phyloP scores from a whole-genome alignment of 1,140 invertebrate genomes.

The Aphidius ervi region DNA sequence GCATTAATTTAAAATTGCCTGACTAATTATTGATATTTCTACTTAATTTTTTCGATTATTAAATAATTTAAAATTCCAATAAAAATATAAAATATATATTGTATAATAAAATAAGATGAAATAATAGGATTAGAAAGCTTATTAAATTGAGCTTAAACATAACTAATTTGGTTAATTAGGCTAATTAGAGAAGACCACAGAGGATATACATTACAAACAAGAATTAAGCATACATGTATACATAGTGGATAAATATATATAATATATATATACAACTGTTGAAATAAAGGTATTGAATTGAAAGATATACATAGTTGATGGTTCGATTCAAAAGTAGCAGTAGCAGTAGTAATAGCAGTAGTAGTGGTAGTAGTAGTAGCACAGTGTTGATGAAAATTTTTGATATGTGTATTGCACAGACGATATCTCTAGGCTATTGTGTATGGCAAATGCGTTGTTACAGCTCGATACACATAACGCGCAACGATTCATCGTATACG shows the following conservation, averaged over 20 bases:
- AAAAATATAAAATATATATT: no score
- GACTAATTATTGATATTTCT: no score
- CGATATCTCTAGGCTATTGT: constrained; percentile 21
- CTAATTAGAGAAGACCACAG: constrained; percentile 23
- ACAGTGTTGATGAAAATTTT: not conserved
- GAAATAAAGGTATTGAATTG: not conserved
- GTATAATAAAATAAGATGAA: no score
- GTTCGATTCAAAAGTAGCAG: no score
- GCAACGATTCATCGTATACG: constrained; percentile 18
- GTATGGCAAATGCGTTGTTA: constrained; percentile 16
- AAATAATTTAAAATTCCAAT: no score
- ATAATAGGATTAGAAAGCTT: no score
- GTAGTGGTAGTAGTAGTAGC: not conserved
- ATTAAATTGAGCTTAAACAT: not conserved
- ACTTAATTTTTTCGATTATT: no score
- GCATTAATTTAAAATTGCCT: no score
- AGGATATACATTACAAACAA: not conserved
- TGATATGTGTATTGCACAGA: constrained; percentile 7
- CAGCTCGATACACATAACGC: constrained; percentile 21
- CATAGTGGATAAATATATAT: not conserved
- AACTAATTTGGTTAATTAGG: constrained; percentile 23
- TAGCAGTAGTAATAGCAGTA: no score
- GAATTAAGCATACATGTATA: no score
- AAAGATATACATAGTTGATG: no score
- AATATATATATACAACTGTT: not conserved